These are phyloP conservation scores for Drosophila helvetica DNA, from an alignment of 2,888 invertebrate genomes.

Conservation along the genomic window DNA sequence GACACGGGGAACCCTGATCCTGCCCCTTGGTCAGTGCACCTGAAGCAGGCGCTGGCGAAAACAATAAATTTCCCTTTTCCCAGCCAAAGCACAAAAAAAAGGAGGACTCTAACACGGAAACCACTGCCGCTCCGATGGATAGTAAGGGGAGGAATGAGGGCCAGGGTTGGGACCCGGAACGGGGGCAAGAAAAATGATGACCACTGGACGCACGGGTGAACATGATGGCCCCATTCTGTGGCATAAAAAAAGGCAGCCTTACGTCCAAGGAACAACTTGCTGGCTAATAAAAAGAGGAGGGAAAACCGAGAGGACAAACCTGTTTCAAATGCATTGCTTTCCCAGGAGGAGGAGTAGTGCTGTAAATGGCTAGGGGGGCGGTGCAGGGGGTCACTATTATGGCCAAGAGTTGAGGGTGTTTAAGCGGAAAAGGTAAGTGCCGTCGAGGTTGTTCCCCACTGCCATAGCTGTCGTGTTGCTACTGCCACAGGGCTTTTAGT, in stretches of 20 bases:
- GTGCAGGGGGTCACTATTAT: conserved; percentile 56
- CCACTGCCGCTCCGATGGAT: conserved; percentile 29
- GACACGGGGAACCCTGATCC: conserved; percentile 38
- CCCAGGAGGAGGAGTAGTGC: conserved; percentile 15
- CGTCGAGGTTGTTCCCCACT: conserved; percentile 19
- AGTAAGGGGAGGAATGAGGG: conserved; percentile 7
- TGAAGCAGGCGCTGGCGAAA: conserved; percentile 59
- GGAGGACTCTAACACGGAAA: conserved; percentile 38
- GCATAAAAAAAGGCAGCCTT: conserved; percentile 62
- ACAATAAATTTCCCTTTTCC: conserved; percentile 80
- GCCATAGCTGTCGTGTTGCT: conserved; percentile 2
- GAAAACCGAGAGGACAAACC: conserved; percentile 52
- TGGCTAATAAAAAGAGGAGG: conserved; percentile 67
- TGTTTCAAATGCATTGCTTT: conserved; percentile 60
- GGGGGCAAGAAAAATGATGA: conserved; percentile 69
- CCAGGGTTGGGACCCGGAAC: background rate
- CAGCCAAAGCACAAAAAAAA: conserved; percentile 42
- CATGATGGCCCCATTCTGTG: conserved; percentile 44
- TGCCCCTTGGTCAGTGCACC: conserved; percentile 62
- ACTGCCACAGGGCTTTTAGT: conserved; percentile 62
- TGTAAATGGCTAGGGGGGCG: background rate
- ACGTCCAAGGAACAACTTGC: conserved; percentile 70
- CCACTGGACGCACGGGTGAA: conserved; percentile 68
- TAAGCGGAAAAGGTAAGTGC: conserved; percentile 78
- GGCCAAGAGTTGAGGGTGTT: conserved; percentile 63